A percentile compares a stretch with the other conserved stretches of the same genome.
Evolutionary conservation across 2,888 invertebrate species (phyloP).

Genomic region (Euphydryas editha): DNA sequence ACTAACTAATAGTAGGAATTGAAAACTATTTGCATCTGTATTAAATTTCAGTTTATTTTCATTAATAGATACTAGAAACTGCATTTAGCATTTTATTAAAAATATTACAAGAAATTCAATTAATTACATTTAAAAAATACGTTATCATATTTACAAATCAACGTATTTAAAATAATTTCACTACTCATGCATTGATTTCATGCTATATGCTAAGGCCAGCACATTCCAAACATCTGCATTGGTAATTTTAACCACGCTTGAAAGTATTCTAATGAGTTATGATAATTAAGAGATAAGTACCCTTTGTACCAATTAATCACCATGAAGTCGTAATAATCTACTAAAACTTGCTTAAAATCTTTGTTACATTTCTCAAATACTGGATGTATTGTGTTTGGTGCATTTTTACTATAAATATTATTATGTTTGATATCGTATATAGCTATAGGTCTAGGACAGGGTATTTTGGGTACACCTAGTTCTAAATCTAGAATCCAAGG

Average conservation of each 20-base stretch:
- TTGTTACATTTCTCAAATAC: conserved; percentile 62
- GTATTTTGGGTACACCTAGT: conserved; percentile 59
- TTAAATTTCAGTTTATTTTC: too few relatives aligned
- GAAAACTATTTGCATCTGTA: too few relatives aligned
- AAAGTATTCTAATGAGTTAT: conserved; percentile 65
- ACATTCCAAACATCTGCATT: conserved; percentile 66
- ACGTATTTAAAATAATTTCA: conserved; percentile 3
- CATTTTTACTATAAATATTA: conserved; percentile 62
- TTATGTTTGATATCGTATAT: conserved; percentile 62
- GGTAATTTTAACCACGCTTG: conserved; percentile 63
- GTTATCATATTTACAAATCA: conserved; percentile 37
- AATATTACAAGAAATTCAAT: conserved; percentile 33
- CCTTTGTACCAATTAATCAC: conserved; percentile 66
- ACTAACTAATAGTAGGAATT: too few relatives aligned
- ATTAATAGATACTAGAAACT: neutral
- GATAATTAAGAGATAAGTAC: conserved; percentile 53
- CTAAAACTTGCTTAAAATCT: conserved; percentile 56
- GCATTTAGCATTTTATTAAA: conserved; percentile 21
- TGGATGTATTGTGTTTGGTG: conserved; percentile 63
- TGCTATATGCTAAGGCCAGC: conserved; percentile 58
- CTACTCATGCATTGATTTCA: conserved; percentile 20
- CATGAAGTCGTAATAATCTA: conserved; percentile 66
- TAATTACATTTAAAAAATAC: conserved; percentile 18
- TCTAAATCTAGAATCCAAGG: conserved; percentile 69
- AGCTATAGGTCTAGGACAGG: conserved; percentile 58